Conservation (phyloP, 2,113 vertebrate species). For the Thamnophis sirtalis region DNA sequence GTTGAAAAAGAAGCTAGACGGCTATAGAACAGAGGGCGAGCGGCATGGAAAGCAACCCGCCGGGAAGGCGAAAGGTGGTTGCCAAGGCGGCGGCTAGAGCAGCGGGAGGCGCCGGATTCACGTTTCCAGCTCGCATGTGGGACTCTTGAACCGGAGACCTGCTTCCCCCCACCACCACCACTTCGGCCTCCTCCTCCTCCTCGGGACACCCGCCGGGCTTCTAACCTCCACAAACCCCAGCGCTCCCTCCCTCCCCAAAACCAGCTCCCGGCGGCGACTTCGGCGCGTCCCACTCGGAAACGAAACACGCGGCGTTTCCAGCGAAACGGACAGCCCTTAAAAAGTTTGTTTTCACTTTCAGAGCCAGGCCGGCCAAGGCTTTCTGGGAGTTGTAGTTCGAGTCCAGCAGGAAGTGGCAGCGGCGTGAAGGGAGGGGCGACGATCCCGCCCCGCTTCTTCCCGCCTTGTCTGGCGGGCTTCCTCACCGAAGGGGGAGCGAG, state of each 20-base stretch:
- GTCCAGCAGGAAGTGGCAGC: not conserved
- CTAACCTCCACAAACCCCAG: not conserved
- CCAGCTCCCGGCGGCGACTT: not conserved
- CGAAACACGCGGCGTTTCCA: slow-evolving; percentile 39
- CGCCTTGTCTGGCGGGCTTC: not conserved
- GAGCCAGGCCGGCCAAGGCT: slow-evolving; percentile 23
- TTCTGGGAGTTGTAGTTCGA: slow-evolving; percentile 64
- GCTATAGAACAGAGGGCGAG: not conserved
- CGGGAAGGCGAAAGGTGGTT: not conserved
- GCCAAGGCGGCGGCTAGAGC: not conserved
- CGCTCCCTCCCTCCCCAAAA: not conserved
- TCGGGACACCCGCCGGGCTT: not conserved
- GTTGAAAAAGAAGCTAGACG: not conserved
- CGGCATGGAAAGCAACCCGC: not conserved
- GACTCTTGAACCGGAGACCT: not conserved
- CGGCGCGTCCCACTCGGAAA: slow-evolving; percentile 23
- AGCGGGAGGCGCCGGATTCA: slow-evolving; percentile 2
- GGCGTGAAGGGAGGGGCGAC: not conserved
- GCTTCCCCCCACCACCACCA: not conserved
- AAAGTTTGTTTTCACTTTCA: slow-evolving; percentile 63
- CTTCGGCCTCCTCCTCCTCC: not conserved
- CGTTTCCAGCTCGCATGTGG: slow-evolving; percentile 44
- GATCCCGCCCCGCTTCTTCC: not conserved
- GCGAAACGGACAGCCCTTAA: slow-evolving; percentile 33
- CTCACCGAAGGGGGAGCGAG: not conserved